Conservation (phyloP, 2,797 vertebrate genomes). For the Australoheros facetus region DNA sequence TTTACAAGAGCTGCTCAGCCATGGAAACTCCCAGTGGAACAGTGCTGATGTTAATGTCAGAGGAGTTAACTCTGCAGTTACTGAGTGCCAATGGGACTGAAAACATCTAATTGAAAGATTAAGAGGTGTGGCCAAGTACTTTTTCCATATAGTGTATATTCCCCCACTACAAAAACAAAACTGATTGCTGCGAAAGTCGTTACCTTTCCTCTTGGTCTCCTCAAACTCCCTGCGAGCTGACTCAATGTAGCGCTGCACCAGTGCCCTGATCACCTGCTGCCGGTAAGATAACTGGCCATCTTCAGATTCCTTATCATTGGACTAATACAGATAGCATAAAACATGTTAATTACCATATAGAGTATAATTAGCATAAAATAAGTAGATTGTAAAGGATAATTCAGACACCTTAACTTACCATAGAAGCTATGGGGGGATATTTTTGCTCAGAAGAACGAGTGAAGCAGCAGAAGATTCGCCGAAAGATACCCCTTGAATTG, state of each 20-base stretch:
- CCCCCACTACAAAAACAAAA: background rate
- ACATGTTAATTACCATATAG: background rate
- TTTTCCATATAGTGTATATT: background rate
- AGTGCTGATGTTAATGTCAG: background rate
- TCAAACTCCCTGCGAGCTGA: slow-evolving; percentile 88
- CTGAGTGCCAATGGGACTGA: background rate
- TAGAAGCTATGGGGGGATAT: slow-evolving; percentile 80
- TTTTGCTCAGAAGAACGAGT: slow-evolving; percentile 68
- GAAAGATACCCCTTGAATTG: slow-evolving; percentile 77
- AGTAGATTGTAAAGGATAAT: background rate
- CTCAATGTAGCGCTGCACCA: slow-evolving; percentile 91
- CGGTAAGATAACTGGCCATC: slow-evolving; percentile 78
- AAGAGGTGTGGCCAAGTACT: background rate
- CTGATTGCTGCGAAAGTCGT: background rate
- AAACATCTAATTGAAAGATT: background rate
- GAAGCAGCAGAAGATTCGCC: slow-evolving; percentile 83
- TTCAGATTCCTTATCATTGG: slow-evolving; percentile 33
- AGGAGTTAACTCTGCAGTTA: background rate
- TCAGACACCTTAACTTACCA: slow-evolving; percentile 72
- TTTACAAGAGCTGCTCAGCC: background rate
- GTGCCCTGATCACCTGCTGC: slow-evolving; percentile 85
- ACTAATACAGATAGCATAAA: slow-evolving; percentile 39
- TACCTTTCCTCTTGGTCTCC: slow-evolving; percentile 89
- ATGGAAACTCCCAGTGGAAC: background rate
- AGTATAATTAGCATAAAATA: background rate